Evolutionary conservation across 2,797 vertebrate genomes (phyloP).

Genomic region (Arnoldichthys spilopterus): DNA sequence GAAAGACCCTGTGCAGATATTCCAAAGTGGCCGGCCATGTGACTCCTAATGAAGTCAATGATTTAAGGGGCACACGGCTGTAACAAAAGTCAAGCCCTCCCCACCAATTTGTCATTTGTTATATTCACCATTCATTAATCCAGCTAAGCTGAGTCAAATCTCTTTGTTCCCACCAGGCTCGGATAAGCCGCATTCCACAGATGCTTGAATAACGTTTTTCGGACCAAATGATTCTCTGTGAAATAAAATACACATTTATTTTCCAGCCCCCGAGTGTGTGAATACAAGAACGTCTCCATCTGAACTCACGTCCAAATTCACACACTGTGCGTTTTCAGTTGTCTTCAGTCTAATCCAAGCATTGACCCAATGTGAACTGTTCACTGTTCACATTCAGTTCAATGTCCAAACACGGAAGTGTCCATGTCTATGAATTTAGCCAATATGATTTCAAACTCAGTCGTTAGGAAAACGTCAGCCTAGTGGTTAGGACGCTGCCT

Average conservation of each 20-base stretch:
- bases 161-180: conserved; percentile 37
- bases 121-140: conserved; percentile 46
- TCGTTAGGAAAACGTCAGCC: too few relatives aligned
- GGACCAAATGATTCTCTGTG: background rate
- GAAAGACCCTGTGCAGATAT: conserved; percentile 8
- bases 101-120: background rate
- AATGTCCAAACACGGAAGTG: background rate
- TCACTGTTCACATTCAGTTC: background rate
- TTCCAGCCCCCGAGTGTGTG: background rate
- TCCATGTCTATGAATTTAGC: too few relatives aligned
- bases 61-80: conserved; percentile 31
- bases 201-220: conserved; percentile 20
- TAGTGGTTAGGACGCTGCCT: too few relatives aligned
- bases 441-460: too few relatives aligned
- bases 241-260: background rate
- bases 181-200: conserved; percentile 46
- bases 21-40: conserved; percentile 20
- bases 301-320: too few relatives aligned
- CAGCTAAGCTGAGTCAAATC: conserved; percentile 40
- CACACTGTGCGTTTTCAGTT: too few relatives aligned
- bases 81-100: background rate
- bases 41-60: conserved; percentile 27
- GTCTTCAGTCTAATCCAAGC: too few relatives aligned
- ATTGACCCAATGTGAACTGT: too few relatives aligned
- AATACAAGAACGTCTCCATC: background rate